Evolutionary conservation across 2,888 invertebrate species (phyloP).

Genomic region (Noctuana brunneofusca): DNA sequence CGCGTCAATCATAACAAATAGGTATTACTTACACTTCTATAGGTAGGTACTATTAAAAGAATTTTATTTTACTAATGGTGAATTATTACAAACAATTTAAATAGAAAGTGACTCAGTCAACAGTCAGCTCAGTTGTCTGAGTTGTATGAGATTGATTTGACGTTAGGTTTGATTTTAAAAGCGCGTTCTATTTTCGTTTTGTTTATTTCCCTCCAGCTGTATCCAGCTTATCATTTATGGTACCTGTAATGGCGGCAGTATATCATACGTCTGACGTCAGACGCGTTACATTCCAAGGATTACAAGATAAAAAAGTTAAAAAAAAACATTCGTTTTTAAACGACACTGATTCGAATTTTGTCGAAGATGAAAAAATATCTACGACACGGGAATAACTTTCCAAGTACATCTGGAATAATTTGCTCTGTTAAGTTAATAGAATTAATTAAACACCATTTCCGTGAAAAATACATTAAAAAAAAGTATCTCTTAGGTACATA

Average conservation of each 20-base stretch:
- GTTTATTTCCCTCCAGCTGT: conserved; percentile 51
- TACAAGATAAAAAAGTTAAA: not conserved
- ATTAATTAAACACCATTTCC: no score
- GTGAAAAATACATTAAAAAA: no score
- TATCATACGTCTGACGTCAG: not conserved
- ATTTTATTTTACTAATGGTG: conserved; percentile 37
- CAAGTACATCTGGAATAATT: no score
- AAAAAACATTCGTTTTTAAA: not conserved
- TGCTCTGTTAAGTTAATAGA: no score
- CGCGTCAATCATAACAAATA: not conserved
- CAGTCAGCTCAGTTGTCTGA: not conserved
- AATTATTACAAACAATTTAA: conserved; percentile 46
- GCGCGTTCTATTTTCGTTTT: conserved; percentile 55
- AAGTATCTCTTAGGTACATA: no score
- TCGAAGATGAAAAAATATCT: no score
- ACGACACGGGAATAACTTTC: no score
- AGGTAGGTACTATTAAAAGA: not conserved
- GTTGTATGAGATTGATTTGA: conserved; percentile 43
- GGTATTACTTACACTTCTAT: not conserved
- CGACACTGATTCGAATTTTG: no score
- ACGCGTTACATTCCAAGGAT: not conserved
- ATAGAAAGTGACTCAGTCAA: conserved; percentile 20
- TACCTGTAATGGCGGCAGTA: not conserved
- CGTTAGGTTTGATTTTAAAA: conserved; percentile 42
- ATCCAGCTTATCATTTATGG: conserved; percentile 38